Evolutionary conservation across 2,888 invertebrate genomes (phyloP), one percentile per base, ranked within the genome.

Genomic region (Temnothorax ravouxi): DNA sequence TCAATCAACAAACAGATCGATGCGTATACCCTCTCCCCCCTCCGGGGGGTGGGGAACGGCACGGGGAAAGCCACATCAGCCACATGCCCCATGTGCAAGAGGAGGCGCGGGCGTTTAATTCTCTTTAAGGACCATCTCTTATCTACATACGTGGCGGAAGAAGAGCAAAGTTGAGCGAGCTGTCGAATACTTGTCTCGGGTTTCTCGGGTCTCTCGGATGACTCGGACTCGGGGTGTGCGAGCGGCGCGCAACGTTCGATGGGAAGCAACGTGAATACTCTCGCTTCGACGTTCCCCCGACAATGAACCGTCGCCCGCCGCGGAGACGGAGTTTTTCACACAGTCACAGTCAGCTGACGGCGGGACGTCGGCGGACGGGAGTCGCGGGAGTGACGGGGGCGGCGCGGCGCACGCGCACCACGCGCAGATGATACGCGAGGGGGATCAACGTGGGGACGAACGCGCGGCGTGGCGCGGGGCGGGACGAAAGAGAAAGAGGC

Each of bases 281-380:
- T 94, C 94, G 94, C 91, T 94, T 94, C 94, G 94, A 94, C 94
- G 94, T 94, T 93, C 92, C 92, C 92, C 93, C 92, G 92, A 93
- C 79, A 90, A 90, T 90, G 90, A 90, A 66, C 84, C 84, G 69
- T 83, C 77, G 84, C 21, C 79, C 62, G 74, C 54, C 75, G 76
- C 38, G n/a, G 52, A 77, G 85, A 82, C 81, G 83, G 56, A 69
- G 62, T 85, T 90, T n/a, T 86, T 85, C 84, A 84, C 81, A 44
- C 80, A 89, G 86, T 90, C 88, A 86, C 87, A 90, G 88, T 91
- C 91, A 91, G 89, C 91, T 92, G 79, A 79, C 18, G 21, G 0
- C 34, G 6, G n/a, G 0, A 4, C 6, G 34, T 34, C 34, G 6
- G 6, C 34, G 4, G 34, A 34, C 34, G 34, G 29, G 29, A 29